Conservation (phyloP, 2,113 vertebrate genomes). For the Alectura lathami region DNA sequence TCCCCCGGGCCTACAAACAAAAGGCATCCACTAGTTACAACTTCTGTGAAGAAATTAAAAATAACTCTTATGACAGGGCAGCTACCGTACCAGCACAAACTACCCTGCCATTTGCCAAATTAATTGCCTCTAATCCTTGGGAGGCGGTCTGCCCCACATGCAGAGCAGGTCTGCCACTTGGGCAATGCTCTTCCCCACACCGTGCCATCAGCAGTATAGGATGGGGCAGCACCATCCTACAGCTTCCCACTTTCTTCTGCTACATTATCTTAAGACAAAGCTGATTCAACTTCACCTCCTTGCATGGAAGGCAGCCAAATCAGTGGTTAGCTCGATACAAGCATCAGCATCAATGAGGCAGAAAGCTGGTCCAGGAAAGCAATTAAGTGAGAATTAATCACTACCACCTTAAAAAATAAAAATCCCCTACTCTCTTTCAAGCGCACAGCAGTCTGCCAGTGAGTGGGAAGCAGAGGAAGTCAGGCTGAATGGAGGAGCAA, state of each 20-base stretch:
- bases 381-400: not conserved
- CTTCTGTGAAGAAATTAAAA: not conserved
- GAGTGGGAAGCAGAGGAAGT: not conserved
- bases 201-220: not conserved
- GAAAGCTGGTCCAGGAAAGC: not conserved
- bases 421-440: not conserved
- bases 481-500: not conserved
- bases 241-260: not conserved
- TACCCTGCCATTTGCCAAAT: not conserved
- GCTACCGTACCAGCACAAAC: not conserved
- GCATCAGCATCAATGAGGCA: not conserved
- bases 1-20: not conserved
- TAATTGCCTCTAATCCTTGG: not conserved
- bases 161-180: not conserved
- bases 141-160: not conserved
- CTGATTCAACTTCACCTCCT: not conserved
- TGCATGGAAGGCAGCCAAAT: accelerated
- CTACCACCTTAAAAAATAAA: not conserved
- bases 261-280: not conserved
- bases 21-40: not conserved
- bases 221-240: not conserved
- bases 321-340: not conserved
- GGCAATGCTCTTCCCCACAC: not conserved
- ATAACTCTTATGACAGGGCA: not conserved
- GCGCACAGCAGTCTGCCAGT: not conserved